These are phyloP conservation scores for Tautogolabrus adspersus DNA, from an alignment of 2,113 vertebrate species.

Conservation along the genomic window DNA sequence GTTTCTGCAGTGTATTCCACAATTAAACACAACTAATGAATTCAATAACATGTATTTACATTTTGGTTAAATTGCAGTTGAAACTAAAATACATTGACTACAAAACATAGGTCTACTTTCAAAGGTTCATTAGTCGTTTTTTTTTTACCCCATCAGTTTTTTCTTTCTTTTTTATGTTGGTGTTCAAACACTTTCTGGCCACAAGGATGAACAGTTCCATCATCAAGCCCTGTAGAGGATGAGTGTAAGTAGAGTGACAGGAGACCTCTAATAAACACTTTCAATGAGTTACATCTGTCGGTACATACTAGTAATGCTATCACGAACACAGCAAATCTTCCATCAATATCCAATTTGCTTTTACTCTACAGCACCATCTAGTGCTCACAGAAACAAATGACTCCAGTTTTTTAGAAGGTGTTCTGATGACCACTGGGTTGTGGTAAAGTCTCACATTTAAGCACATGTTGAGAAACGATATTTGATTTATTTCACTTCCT, in stretches of 20 bases:
- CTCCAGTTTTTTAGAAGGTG: not conserved
- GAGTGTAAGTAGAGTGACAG: too few relatives aligned
- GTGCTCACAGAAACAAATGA: not conserved
- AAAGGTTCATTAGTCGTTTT: not conserved
- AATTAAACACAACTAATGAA: not conserved
- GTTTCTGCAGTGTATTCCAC: conserved; percentile 52
- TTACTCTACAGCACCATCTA: conserved; percentile 39
- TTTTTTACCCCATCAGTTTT: not conserved
- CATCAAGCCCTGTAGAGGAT: not conserved
- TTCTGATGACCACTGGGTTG: not conserved
- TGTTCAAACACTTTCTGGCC: not conserved
- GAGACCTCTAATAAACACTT: too few relatives aligned
- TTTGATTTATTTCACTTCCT: not conserved
- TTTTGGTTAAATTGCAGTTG: not conserved
- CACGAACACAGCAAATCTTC: not conserved
- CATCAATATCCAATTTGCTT: not conserved
- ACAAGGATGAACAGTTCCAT: not conserved
- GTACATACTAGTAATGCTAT: too few relatives aligned
- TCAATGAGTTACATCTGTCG: too few relatives aligned
- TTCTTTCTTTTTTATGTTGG: too few relatives aligned
- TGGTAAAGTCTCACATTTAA: not conserved
- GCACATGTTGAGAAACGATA: not conserved
- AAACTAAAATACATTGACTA: too few relatives aligned
- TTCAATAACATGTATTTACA: not conserved
- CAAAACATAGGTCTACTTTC: too few relatives aligned